Conservation (phyloP, 2,888 invertebrate species). For the Acronicta aceris region DNA sequence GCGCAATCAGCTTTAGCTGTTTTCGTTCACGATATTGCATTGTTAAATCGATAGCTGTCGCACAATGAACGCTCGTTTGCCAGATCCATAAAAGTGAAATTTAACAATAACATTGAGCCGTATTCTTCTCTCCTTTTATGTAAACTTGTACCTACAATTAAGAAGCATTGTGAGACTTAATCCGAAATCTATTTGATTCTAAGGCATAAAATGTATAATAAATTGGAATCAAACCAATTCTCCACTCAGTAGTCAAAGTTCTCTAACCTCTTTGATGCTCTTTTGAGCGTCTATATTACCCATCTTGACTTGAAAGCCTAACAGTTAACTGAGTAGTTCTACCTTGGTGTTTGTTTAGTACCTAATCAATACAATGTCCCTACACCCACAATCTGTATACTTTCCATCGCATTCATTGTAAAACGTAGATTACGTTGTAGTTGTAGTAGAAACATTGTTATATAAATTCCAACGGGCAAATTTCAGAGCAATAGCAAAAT, state of each 20-base stretch:
- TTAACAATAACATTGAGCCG: slow-evolving; percentile 72
- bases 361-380: background rate
- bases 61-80: slow-evolving; percentile 81
- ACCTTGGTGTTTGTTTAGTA: background rate
- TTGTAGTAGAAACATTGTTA: slow-evolving; percentile 7
- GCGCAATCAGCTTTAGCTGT: slow-evolving; percentile 75
- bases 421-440: slow-evolving; percentile 6
- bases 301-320: slow-evolving; percentile 8
- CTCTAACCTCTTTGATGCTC: slow-evolving; percentile 29
- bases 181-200: slow-evolving; percentile 63
- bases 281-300: slow-evolving; percentile 30
- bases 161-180: slow-evolving; percentile 68
- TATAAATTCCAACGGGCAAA: slow-evolving; percentile 1
- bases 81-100: slow-evolving; percentile 78
- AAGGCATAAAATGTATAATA: slow-evolving; percentile 53
- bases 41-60: slow-evolving; percentile 75
- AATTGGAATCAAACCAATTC: slow-evolving; percentile 43
- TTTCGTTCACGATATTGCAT: slow-evolving; percentile 77
- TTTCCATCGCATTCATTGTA: slow-evolving; percentile 1
- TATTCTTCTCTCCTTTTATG: slow-evolving; percentile 65
- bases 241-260: slow-evolving; percentile 4
- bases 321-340: slow-evolving; percentile 1
- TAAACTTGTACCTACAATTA: slow-evolving; percentile 60
- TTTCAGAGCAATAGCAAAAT: too few species aligned
- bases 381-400: background rate